Conservation (phyloP, 2,888 invertebrate genomes). For the Geotrupes spiniger region DNA sequence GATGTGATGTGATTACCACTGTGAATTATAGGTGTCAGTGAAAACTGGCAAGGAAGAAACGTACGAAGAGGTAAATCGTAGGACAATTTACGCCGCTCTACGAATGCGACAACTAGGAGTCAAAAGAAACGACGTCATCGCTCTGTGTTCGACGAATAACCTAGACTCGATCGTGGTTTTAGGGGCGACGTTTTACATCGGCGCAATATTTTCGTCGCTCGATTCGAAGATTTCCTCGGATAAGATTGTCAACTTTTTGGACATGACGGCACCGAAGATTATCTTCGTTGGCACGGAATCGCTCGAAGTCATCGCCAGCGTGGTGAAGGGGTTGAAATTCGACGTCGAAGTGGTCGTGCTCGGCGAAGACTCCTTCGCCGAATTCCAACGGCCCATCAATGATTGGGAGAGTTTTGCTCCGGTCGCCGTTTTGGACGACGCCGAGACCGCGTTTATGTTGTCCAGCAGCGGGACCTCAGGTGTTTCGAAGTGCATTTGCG, state of each 20-base stretch:
- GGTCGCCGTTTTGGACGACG: slow-evolving; percentile 19
- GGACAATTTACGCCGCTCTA: slow-evolving; percentile 9
- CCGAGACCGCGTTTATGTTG: slow-evolving; percentile 34
- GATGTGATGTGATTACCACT: too few species aligned
- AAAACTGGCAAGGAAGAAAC: slow-evolving; percentile 11
- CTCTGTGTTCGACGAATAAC: slow-evolving; percentile 52
- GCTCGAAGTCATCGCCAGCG: slow-evolving; percentile 32
- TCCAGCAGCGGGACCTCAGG: slow-evolving; percentile 46
- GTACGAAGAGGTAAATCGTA: slow-evolving; percentile 11
- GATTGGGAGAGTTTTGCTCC: slow-evolving; percentile 31
- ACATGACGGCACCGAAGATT: slow-evolving; percentile 36
- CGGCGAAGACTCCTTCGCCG: slow-evolving; percentile 10
- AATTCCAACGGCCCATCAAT: slow-evolving; percentile 19
- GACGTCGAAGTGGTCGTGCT: slow-evolving; percentile 21
- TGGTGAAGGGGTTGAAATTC: slow-evolving; percentile 22
- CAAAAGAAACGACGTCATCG: slow-evolving; percentile 47
- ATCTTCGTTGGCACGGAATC: slow-evolving; percentile 36
- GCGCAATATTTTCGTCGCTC: slow-evolving; percentile 39
- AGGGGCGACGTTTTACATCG: slow-evolving; percentile 52
- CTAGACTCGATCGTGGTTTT: slow-evolving; percentile 50
- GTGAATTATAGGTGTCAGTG: too few species aligned
- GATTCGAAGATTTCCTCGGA: slow-evolving; percentile 35
- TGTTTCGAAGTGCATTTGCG: slow-evolving; percentile 42
- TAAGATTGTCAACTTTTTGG: slow-evolving; percentile 35
- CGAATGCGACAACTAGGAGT: slow-evolving; percentile 13